Conservation (phyloP, 2,888 invertebrate genomes). For the Elmis aenea region DNA sequence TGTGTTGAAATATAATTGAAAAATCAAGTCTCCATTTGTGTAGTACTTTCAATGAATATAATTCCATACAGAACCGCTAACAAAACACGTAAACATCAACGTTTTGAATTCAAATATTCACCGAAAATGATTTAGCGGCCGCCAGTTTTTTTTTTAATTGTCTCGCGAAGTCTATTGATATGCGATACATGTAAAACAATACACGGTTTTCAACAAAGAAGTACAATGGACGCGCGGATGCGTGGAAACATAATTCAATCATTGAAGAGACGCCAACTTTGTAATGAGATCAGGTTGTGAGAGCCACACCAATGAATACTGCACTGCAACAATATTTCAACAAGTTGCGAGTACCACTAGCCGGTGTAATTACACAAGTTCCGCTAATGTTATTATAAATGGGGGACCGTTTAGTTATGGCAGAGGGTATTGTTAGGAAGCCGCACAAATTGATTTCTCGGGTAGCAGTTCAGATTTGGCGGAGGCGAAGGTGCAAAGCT, state of each 20-base stretch:
- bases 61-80: no score
- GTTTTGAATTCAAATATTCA: no score
- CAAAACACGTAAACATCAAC: no score
- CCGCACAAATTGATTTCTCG: constrained; percentile 32
- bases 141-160: no score
- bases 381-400: constrained; percentile 28
- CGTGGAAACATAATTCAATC: constrained; percentile 22
- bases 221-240: constrained; percentile 13
- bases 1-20: no score
- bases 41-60: no score
- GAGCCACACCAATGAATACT: constrained; percentile 23
- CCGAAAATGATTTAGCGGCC: no score
- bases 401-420: constrained; percentile 25
- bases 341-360: constrained; percentile 21
- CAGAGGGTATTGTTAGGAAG: constrained; percentile 26
- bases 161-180: no score
- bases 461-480: constrained; percentile 30
- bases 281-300: constrained; percentile 26
- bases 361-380: constrained; percentile 29
- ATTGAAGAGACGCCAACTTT: constrained; percentile 24
- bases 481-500: constrained; percentile 35
- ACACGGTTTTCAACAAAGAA: no score
- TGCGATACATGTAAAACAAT: no score
- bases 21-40: no score
- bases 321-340: constrained; percentile 25